Base-by-base conservation (phyloP, 2,888 invertebrate species). In the Andricus quercusramuli region DNA sequence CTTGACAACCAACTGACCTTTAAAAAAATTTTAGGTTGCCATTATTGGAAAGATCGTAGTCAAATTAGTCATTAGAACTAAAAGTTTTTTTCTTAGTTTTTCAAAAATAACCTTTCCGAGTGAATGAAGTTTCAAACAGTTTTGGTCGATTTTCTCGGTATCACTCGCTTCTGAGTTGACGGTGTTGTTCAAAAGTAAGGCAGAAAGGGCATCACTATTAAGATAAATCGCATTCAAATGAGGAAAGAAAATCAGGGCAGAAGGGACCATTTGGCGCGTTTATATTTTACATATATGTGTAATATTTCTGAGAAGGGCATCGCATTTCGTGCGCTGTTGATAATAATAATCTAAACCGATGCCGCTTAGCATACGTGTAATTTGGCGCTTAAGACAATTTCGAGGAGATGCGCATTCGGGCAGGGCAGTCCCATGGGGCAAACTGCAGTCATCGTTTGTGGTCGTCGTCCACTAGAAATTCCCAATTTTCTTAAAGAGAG, bases 311-410 rank as follows among this genome's bases (percentile, higher is more conserved):
- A 86, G 91, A 91, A 91, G 86, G 86, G 87, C 85, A 85, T 85
- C 84, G 15, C 25, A 70, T 70, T 70, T 85, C 86, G 80, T 83
- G 84, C 85, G 82, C 81, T 85, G 85, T 82, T 90, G 89, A 91
- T 91, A 89, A 91, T 91, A 91, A 91, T 91, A 90, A 91, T 91
- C 89, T 89, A 86, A 90, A 89, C 89, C 85, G 87, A 83, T 87
- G 79, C 89, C 91, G 89, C 89, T 91, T 90, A 91, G 90, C 90
- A 89, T 90, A 90, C 88, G 90, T 90, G 88, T 89, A 91, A 91
- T 91, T 90, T 91, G 86, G 87, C 86, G 89, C 85, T 89, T 88
- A 89, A 86, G 89, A 89, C 87, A 86, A 88, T 88, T 89, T 84
- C 86, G 78, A 83, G 78, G 78, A 83, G 80, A 62, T 78, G 78